Base-by-base conservation (phyloP, 37 sponge, comb jelly and placozoan genomes). In the Geodia barretti region DNA sequence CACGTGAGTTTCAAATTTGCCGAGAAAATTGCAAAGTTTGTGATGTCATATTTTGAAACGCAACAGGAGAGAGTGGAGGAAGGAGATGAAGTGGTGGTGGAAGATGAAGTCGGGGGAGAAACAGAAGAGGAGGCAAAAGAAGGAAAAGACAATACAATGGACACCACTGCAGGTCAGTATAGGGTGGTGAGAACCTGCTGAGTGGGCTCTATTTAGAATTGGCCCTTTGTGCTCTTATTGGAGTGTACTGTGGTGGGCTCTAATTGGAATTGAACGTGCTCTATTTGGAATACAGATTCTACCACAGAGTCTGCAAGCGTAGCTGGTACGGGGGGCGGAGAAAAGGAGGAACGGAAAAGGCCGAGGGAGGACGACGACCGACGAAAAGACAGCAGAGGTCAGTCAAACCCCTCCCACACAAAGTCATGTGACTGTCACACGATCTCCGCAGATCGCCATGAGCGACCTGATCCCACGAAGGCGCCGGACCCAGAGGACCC, bases 401-500 rank as follows among this genome's bases (percentile, higher is more conserved):
- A 23, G 33, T 1, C 43, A 14, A 29, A 84, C 70, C 63, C 85
- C 70, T 54, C 35, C 68, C 2, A 40, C 60, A 4, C 60, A 83
- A 4, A 70, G 77, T 2, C 69, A 77, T 19, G 60, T 25, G 0
- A 62, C 33, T 37, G 62, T 28, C 62, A 30, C 30, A 32, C 8
- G 64, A 60, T 24, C 73, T 54, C 11, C 14, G 14, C 54, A 47
- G 54, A 47, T 17, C 54, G 54, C 14, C 54, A 14, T 47, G 54
- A 47, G 54, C 54, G 41, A 41, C 8, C 34, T 23, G 86, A 90
- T 40, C 84, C 85, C 3, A 33, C 65, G 41, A 41, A 31, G 19
- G 85, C 69, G 1, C 85, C 90, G 4, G 90, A 88, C 65, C 89
- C 85, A 32, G 90, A 89, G 41, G 79, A 78, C 37, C 75, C 84